Evolutionary conservation across 2,888 invertebrate genomes (phyloP), one percentile per base, ranked within the genome.

Genomic region (Plebejus argus): DNA sequence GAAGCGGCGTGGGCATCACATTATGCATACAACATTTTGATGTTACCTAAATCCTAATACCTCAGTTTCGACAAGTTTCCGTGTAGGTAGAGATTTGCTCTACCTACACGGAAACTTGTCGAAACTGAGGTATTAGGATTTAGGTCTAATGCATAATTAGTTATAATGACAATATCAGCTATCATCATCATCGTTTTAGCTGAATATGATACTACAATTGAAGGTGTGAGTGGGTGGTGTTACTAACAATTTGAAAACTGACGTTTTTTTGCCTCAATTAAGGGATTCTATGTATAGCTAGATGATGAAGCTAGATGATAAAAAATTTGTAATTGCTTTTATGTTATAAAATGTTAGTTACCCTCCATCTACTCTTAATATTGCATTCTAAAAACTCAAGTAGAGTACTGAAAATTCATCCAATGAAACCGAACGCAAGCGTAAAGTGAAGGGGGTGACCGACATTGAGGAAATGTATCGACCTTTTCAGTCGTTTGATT

Each of bases 1-100:
- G 53, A 15, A 49, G 53, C 15, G 53, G 74, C 33, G 74, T 74
- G 74, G 74, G 74, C 74, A 74, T 28, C 23, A 53, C 28, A 74
- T 74, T 74, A 72, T 72, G 45, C 72, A 74, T 49, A 74, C 49
- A 53, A 28, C 49, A 28, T 74, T n/a, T n/a, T n/a, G n/a, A n/a
- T n/a, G n/a, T n/a, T n/a, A 39, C n/a, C 71, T 71, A n/a, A n/a
- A n/a, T n/a, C n/a, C n/a, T n/a, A 71, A n/a, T 66, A 66, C 1
- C 28, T 20, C 35, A 8, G 45, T 45, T 39, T 71, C 71, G 39
- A 6, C 45, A 20, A 71, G 72, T 72, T 72, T 72, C 72, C 72
- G 72, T 49, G 74, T 74, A 28, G 74, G 28, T 53, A 45, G 74
- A 39, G 3, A 74, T 74, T 74, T 45, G 72, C n/a, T 39, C 74